Evolutionary conservation across 1,140 invertebrate species (phyloP).

Genomic region (Triops longicaudatus): DNA sequence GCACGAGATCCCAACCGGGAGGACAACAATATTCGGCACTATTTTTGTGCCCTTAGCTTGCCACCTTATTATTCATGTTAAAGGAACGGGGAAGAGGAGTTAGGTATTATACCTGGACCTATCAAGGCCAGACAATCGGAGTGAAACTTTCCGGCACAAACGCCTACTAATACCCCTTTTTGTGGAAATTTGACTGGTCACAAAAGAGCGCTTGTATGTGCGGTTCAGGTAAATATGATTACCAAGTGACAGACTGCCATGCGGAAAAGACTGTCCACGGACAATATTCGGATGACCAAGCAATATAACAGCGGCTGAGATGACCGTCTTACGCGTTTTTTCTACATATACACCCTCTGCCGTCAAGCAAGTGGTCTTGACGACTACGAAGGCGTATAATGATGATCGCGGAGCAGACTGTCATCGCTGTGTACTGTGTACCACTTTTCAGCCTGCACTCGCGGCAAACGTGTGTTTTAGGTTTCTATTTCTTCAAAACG

Average conservation of each 20-base stretch:
- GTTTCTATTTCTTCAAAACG: not conserved
- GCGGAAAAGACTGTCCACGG: not conserved
- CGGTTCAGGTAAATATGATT: not conserved
- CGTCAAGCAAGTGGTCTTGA: not conserved
- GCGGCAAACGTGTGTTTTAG: not conserved
- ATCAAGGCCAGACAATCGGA: slow-evolving; percentile 3
- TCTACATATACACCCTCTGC: not conserved
- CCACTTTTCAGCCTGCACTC: not conserved
- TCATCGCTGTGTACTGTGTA: not conserved
- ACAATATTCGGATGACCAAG: not conserved
- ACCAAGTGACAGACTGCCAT: not conserved
- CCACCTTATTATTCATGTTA: not conserved
- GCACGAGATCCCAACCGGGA: not conserved
- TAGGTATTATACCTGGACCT: not conserved
- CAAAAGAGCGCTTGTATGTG: not conserved
- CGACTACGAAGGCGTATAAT: not conserved
- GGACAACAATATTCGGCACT: not conserved
- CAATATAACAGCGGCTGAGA: not conserved
- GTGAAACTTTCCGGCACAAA: not conserved
- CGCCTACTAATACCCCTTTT: slow-evolving; percentile 11
- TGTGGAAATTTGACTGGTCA: not conserved
- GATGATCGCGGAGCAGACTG: not conserved
- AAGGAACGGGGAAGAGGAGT: not conserved
- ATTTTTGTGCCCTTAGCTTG: not conserved
- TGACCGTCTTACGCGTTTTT: not conserved